Evolutionary conservation across 2,888 invertebrate genomes (phyloP).

Genomic region (Campoletis raptor): DNA sequence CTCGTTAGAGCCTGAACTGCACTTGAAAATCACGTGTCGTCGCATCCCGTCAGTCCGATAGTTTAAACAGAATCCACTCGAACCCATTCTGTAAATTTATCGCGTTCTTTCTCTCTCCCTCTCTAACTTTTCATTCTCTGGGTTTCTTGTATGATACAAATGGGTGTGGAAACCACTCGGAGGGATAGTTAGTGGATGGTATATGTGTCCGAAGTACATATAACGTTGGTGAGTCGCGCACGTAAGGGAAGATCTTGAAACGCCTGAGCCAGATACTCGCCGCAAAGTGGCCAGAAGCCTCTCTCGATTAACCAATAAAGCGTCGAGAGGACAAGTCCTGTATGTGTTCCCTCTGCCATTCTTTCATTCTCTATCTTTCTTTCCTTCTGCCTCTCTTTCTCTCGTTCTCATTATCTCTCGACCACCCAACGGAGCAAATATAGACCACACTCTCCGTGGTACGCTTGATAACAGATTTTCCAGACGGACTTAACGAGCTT

Average conservation of each 20-base stretch:
- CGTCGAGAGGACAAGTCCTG: slow-evolving; percentile 48
- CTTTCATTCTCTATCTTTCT: slow-evolving; percentile 25
- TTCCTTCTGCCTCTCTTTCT: neutral
- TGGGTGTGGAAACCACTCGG: slow-evolving; percentile 52
- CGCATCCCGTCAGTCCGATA: slow-evolving; percentile 42
- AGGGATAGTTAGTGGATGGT: slow-evolving; percentile 55
- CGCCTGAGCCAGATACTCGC: slow-evolving; percentile 43
- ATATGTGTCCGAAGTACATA: slow-evolving; percentile 28
- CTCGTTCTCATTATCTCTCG: slow-evolving; percentile 27
- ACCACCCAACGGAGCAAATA: slow-evolving; percentile 50
- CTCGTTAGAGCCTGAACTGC: slow-evolving; percentile 42
- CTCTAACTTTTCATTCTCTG: neutral
- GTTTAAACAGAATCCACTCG: slow-evolving; percentile 51
- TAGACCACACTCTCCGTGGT: slow-evolving; percentile 13
- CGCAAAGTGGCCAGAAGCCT: slow-evolving; percentile 66
- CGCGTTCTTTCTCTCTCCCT: slow-evolving; percentile 22
- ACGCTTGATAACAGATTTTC: slow-evolving; percentile 47
- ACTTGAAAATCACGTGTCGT: slow-evolving; percentile 46
- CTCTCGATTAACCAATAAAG: slow-evolving; percentile 59
- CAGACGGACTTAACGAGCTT: slow-evolving; percentile 46
- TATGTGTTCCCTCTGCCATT: neutral
- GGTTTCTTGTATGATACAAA: slow-evolving; percentile 22
- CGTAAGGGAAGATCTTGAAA: slow-evolving; percentile 57
- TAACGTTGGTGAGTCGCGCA: slow-evolving; percentile 31
- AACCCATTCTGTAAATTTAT: slow-evolving; percentile 54